Evolutionary conservation across 2,797 vertebrate genomes (phyloP).

Genomic region (Chromis chromis): DNA sequence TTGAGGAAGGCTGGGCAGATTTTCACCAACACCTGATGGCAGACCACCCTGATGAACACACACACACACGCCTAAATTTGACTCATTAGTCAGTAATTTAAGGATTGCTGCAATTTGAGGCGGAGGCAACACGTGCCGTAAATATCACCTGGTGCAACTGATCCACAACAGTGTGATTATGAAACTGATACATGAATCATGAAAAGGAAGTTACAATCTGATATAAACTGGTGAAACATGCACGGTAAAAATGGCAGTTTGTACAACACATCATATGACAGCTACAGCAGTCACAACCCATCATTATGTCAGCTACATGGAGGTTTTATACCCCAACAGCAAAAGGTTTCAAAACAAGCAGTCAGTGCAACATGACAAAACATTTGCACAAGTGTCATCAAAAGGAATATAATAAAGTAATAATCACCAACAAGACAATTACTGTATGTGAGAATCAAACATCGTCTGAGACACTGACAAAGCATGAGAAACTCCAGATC

Average conservation of each 20-base stretch:
- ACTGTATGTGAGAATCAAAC: constrained; percentile 5
- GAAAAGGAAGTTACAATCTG: no score
- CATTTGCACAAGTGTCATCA: not conserved
- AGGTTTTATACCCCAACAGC: not conserved
- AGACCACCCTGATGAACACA: constrained; percentile 52
- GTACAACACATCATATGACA: constrained; percentile 1
- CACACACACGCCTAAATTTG: not conserved
- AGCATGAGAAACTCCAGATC: constrained; percentile 3
- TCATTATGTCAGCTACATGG: not conserved
- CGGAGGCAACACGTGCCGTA: not conserved
- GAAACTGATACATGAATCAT: no score
- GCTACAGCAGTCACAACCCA: not conserved
- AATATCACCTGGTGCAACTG: not conserved
- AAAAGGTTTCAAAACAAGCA: not conserved
- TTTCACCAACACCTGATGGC: constrained; percentile 54
- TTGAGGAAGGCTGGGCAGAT: constrained; percentile 37
- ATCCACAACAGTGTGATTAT: not conserved
- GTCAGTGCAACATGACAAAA: not conserved
- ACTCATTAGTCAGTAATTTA: constrained; percentile 28
- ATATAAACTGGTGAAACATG: constrained; percentile 17
- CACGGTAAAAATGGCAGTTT: not conserved
- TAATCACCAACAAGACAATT: constrained; percentile 2
- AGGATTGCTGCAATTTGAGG: not conserved
- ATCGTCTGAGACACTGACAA: constrained; percentile 5
- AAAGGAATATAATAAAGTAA: not conserved